A percentile compares a stretch with the other conserved stretches of the same genome.
Evolutionary conservation across 2,888 invertebrate genomes (phyloP).

Genomic region (Drosophila lutescens): DNA sequence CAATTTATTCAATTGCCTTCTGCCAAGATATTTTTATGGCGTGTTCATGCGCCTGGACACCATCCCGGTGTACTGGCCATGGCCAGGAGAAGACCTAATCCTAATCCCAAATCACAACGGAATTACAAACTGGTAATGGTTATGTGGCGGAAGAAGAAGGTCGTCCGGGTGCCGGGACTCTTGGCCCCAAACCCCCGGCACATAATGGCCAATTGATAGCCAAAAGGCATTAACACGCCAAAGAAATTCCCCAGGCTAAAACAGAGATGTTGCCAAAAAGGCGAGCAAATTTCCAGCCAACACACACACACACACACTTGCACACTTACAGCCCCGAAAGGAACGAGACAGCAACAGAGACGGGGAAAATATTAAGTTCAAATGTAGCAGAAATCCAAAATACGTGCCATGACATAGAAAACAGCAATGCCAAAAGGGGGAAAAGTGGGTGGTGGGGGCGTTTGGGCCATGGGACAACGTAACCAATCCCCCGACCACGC

Average conservation of each 20-base stretch:
- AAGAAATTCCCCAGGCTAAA: conserved; percentile 68
- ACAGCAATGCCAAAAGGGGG: conserved; percentile 48
- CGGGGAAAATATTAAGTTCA: conserved; percentile 72
- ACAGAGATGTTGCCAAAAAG: conserved; percentile 58
- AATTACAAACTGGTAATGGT: conserved; percentile 76
- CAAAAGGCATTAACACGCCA: conserved; percentile 79
- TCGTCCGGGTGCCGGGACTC: conserved; percentile 7
- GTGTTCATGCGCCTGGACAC: conserved; percentile 64
- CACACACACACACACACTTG: conserved; percentile 35
- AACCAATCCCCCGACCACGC: conserved; percentile 39
- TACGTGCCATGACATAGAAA: conserved; percentile 76
- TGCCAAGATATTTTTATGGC: conserved; percentile 76
- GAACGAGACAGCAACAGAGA: conserved; percentile 10
- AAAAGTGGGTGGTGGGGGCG: not conserved
- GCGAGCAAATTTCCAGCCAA: conserved; percentile 55
- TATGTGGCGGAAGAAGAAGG: conserved; percentile 62
- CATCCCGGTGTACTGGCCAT: conserved; percentile 13
- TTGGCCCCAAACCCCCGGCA: conserved; percentile 47
- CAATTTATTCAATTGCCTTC: conserved; percentile 77
- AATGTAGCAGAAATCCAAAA: conserved; percentile 79
- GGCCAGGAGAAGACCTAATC: conserved; percentile 56
- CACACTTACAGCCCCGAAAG: conserved; percentile 11
- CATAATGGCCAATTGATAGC: conserved; percentile 80
- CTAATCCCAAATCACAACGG: conserved; percentile 80
- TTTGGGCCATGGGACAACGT: conserved; percentile 28